Conservation (phyloP, 1,140 invertebrate species). For the Trinorchestia longiramus region DNA sequence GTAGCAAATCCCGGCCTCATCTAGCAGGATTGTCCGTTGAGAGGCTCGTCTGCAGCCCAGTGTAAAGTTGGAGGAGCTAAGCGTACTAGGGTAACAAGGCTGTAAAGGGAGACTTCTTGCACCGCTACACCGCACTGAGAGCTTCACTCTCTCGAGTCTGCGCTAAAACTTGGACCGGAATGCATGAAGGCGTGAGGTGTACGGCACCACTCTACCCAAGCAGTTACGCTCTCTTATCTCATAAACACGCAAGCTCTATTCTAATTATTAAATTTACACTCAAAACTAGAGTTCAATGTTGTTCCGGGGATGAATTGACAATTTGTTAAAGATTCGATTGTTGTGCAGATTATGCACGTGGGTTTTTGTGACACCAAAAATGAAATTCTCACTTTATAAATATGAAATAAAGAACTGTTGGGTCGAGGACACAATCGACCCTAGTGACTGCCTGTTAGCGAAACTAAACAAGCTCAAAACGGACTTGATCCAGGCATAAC, state of each 20-base stretch:
- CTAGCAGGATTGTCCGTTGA: constrained; percentile 2
- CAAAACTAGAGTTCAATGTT: not conserved
- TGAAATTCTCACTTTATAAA: not conserved
- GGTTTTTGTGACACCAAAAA: not conserved
- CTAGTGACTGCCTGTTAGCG: not conserved
- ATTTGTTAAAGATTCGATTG: not conserved
- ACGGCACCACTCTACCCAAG: no score
- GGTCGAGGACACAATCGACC: not conserved
- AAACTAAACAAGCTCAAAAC: not conserved
- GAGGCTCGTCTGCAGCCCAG: not conserved
- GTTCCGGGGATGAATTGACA: not conserved
- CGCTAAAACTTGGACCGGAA: not conserved
- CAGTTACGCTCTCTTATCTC: not conserved
- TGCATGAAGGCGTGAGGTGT: not conserved
- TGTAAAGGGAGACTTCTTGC: not conserved
- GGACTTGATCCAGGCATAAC: not conserved
- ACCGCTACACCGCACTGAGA: not conserved
- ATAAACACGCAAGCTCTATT: not conserved
- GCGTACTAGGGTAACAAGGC: not conserved
- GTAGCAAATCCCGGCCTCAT: constrained; percentile 28
- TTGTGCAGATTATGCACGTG: not conserved
- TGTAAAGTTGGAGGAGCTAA: not conserved
- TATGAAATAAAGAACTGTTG: not conserved
- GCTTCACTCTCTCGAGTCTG: not conserved
- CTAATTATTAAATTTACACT: not conserved